phyloP scores from a whole-genome alignment of 2,888 invertebrate species.

The Ormyrus nitidulus region DNA sequence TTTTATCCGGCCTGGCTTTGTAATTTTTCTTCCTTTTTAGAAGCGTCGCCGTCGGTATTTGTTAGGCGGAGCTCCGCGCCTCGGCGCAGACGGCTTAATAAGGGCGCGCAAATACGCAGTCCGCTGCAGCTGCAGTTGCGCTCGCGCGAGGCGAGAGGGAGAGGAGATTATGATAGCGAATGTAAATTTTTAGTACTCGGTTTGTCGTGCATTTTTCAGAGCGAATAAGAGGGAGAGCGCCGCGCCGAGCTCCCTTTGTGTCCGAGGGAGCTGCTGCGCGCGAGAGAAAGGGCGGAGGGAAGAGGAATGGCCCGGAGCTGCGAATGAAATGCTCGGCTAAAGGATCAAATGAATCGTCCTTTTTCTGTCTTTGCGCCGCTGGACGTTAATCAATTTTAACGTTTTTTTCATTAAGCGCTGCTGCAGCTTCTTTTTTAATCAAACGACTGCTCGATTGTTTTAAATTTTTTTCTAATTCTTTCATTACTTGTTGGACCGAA shows the following conservation, averaged over 20 bases:
- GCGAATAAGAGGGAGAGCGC: background rate
- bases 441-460: too few relatives aligned
- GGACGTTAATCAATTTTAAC: too few relatives aligned
- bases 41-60: slow-evolving; percentile 13
- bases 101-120: background rate
- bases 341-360: background rate
- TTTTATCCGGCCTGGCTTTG: background rate
- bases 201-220: slow-evolving; percentile 23
- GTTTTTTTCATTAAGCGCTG: too few relatives aligned
- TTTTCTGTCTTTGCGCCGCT: background rate
- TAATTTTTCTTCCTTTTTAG: background rate
- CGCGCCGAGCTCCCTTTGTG: too few relatives aligned
- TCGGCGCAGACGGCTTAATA: background rate
- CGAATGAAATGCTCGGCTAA: slow-evolving; percentile 7
- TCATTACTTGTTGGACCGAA: too few relatives aligned
- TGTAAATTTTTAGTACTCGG: slow-evolving; percentile 11
- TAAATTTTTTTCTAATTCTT: too few relatives aligned
- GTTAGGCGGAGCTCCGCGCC: background rate
- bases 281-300: too few relatives aligned
- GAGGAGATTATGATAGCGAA: slow-evolving; percentile 21
- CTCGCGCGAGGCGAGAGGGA: background rate
- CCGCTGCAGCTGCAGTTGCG: too few relatives aligned
- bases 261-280: too few relatives aligned
- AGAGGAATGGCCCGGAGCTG: background rate
- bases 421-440: too few relatives aligned